phyloP scores from a whole-genome alignment of 2,888 invertebrate genomes.

The Melinaea menophilus region DNA sequence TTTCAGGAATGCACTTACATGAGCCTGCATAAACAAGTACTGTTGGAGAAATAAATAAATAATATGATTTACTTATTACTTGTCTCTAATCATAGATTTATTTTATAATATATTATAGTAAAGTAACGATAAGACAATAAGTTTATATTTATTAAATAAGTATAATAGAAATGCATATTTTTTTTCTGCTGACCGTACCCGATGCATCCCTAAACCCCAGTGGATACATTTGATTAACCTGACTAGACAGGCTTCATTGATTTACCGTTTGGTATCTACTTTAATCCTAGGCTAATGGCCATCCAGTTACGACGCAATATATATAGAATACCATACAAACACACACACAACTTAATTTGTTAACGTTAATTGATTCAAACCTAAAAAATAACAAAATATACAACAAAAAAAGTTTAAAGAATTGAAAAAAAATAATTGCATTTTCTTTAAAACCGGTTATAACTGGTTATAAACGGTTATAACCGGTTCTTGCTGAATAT shows the following conservation, averaged over 20 bases:
- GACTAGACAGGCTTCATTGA: slow-evolving; percentile 76
- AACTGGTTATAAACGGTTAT: neutral
- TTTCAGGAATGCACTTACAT: slow-evolving; percentile 61
- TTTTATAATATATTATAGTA: no score
- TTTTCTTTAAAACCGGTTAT: neutral
- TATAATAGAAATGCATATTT: no score
- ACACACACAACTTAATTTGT: no score
- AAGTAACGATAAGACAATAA: no score
- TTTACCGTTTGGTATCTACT: slow-evolving; percentile 72
- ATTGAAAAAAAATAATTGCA: neutral
- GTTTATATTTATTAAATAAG: no score
- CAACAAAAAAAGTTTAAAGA: no score
- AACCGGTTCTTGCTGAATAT: slow-evolving; percentile 8
- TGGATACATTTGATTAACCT: slow-evolving; percentile 76
- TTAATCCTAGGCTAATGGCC: slow-evolving; percentile 58
- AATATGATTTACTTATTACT: slow-evolving; percentile 2
- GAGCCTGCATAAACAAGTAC: slow-evolving; percentile 44
- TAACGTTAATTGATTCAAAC: no score
- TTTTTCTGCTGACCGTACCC: slow-evolving; percentile 44
- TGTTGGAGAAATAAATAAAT: slow-evolving; percentile 34
- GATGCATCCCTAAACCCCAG: slow-evolving; percentile 59
- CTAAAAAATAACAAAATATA: no score
- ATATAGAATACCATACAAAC: slow-evolving; percentile 6
- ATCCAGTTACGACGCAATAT: slow-evolving; percentile 42
- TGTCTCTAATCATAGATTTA: no score